Base-by-base conservation (phyloP, 2,797 vertebrate genomes). In the Enteromius argenteus region DNA sequence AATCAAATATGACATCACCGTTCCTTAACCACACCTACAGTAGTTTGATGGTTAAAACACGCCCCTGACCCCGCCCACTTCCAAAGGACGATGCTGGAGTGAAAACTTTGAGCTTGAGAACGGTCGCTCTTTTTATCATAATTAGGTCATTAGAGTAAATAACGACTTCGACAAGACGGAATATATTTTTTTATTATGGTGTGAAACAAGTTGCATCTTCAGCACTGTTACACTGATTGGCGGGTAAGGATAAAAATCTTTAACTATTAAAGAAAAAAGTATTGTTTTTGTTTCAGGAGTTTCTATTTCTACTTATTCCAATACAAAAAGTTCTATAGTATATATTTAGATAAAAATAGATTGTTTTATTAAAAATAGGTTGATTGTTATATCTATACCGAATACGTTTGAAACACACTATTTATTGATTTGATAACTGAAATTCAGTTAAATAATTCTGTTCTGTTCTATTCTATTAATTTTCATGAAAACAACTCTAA, bases 241-340 rank as follows among this genome's bases (percentile, higher is more conserved):
- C 69, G 80, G 93, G 95, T 95, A 93, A 93, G 93, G 86, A 19
- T 74, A 82, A 62, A 27, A 78, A 44, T 42, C 11, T 68, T 83
- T 23, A 19, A 72, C 35, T 85, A 32, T 73, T 53, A 58, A 67
- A 7, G 1, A 78, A 68, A 60, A 39, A 53, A 10, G 30, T 51
- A 5, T 27, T 46, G 51, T 35, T 71, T 74, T 30, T 84, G 27
- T 21, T 76, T 68, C 78, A 44, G 21, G 39, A 4, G 11, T 42
- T 35, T 56, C 4, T 76, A 60, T 66, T 37, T 60, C 78, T 49
- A n/a, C 42, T 27, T 21, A n/a, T 69, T 19, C 51, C 56, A 9
- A 80, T 27, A 51, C 32, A 23, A 79, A 44, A 62, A 39, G 66
- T 39, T 10, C 8, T 11, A n/a, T 68, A 64, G 32, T 64, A 35